Base-by-base conservation (phyloP, 1,140 invertebrate species). In the Bombyx mori region DNA sequence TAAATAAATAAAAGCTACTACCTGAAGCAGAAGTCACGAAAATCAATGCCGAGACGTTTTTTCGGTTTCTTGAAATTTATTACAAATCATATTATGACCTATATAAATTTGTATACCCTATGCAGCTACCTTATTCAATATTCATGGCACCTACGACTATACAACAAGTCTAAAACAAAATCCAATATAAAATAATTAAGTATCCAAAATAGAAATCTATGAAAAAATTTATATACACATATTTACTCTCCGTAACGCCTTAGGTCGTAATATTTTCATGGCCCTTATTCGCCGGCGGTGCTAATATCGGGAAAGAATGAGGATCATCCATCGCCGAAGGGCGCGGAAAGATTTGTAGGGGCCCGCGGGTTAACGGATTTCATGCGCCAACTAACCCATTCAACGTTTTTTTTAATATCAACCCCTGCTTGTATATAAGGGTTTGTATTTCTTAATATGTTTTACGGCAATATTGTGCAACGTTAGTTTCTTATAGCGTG, bases 181-280 rank as follows among this genome's bases (percentile, higher is more conserved):
- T 3, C 26, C 26, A 35, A 35, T 35, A 35, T 3, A 35, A 35
- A 35, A 35, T 35, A 35, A 35, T 35, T 35, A 35, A 35, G 2
- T 35, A 35, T 18, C 26, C 26, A 35, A 35, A 35, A 35, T 35
- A 18, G 12, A 35, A 35, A 35, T 35, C 0, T 35, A 35, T 35
- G 26, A 51, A 75, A 70, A 68, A 69, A 73, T 65, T 64, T 63
- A 76, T 77, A 78, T 73, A 18, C 12, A 18, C 65, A 78, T 78
- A 80, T 82, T 78, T 77, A 75, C 75, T 2, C 4, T 73, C 59
- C 45, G 57, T 57, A 61, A 66, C 64, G 69, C 73, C 70, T 61
- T 52, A 65, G 62, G 62, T 76, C 66, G 69, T 68, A 79, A 76
- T 80, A 74, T 80, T 83, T 83, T 81, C 79, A 80, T 82, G 65